Conservation (phyloP, 2,113 vertebrate species). For the Ciconia boyciana region DNA sequence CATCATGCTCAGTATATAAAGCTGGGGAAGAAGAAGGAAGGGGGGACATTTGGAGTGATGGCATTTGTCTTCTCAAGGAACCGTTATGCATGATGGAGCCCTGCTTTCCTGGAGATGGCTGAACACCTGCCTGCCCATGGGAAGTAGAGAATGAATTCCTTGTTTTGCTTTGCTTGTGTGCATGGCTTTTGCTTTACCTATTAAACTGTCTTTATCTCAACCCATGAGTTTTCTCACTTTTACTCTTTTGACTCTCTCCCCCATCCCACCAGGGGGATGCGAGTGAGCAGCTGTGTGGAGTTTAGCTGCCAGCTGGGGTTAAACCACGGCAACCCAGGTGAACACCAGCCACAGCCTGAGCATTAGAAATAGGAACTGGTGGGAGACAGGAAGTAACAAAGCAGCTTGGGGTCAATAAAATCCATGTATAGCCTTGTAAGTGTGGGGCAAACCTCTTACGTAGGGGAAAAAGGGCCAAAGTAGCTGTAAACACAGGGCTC, state of each 20-base stretch:
- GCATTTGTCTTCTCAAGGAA: neutral
- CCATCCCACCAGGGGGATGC: too few species aligned
- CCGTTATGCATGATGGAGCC: fast-evolving
- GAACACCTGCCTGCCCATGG: too few species aligned
- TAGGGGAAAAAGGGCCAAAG: neutral
- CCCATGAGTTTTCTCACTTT: too few species aligned
- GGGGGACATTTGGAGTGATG: too few species aligned
- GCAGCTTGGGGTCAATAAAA: neutral
- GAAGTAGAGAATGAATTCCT: too few species aligned
- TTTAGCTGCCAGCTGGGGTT: neutral
- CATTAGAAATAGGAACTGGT: neutral
- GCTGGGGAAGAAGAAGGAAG: too few species aligned
- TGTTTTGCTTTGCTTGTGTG: too few species aligned
- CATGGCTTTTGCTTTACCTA: too few species aligned
- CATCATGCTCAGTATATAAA: too few species aligned
- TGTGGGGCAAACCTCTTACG: fast-evolving
- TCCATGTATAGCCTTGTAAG: neutral
- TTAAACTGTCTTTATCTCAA: too few species aligned
- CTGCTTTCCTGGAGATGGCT: neutral
- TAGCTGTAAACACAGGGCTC: neutral
- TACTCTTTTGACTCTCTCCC: too few species aligned
- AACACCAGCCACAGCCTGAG: neutral
- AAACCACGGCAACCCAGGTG: neutral
- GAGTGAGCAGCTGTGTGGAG: neutral
- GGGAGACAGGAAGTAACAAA: neutral